These are phyloP conservation scores for Bellardia bayeri DNA, from an alignment of 2,888 invertebrate genomes.

Conservation along the genomic window DNA sequence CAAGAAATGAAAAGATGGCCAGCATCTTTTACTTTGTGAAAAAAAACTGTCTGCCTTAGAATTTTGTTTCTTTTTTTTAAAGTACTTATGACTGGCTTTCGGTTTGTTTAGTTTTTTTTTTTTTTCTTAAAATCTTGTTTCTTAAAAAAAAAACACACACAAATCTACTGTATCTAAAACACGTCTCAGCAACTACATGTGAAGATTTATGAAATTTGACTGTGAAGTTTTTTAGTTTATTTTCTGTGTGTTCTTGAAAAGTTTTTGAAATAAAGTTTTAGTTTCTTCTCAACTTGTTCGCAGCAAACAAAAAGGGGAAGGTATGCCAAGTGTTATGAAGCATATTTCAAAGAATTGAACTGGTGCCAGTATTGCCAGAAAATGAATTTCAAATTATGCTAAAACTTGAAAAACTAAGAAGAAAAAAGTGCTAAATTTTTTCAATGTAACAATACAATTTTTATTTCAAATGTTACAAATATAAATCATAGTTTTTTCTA, in stretches of 20 bases:
- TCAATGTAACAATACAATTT: too few relatives aligned
- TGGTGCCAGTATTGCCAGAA: too few relatives aligned
- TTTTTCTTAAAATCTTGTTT: not conserved
- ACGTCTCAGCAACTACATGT: conserved; percentile 59
- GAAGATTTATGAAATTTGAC: conserved; percentile 60
- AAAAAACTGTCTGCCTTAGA: conserved; percentile 35
- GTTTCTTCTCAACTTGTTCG: not conserved
- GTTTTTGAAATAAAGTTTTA: conserved; percentile 6
- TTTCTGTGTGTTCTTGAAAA: conserved; percentile 3
- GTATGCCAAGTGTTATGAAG: not conserved
- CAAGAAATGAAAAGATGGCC: not conserved
- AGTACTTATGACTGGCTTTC: conserved; percentile 28
- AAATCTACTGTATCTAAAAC: conserved; percentile 60
- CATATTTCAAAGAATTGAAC: too few relatives aligned
- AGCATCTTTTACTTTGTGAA: conserved; percentile 19
- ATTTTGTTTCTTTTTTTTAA: not conserved
- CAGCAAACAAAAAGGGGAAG: not conserved
- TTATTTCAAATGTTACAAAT: too few relatives aligned
- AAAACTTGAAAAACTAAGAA: too few relatives aligned
- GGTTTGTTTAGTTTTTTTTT: conserved; percentile 37
- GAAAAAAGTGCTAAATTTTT: too few relatives aligned
- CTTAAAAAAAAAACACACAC: not conserved
- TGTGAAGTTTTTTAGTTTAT: conserved; percentile 14
- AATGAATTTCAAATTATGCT: too few relatives aligned
- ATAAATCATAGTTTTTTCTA: too few relatives aligned